Evolutionary conservation across 2,797 vertebrate genomes (phyloP).

Genomic region (Melanotaenia pygmaea): DNA sequence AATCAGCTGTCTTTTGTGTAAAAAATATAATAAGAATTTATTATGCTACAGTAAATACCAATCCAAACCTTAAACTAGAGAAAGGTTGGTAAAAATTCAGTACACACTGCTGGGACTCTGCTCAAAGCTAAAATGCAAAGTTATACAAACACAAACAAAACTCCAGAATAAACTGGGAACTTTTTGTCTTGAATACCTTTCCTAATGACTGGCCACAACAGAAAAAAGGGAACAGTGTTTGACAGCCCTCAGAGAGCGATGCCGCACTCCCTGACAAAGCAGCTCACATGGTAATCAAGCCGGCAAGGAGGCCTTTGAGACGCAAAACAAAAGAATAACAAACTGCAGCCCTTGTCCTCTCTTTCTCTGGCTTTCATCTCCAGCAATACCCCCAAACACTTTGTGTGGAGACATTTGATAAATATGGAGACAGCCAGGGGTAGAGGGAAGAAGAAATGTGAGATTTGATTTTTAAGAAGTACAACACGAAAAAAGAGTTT

Average conservation of each 20-base stretch:
- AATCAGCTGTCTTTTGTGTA: constrained; percentile 1
- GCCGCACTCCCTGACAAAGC: constrained; percentile 56
- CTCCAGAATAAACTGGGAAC: constrained; percentile 51
- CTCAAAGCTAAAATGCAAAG: constrained; percentile 50
- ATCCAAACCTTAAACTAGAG: constrained; percentile 26
- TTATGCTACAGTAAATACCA: constrained; percentile 9
- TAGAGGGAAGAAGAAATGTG: constrained; percentile 16
- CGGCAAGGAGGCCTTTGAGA: constrained; percentile 46
- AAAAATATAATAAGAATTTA: constrained; percentile 1
- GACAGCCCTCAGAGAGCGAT: constrained; percentile 48
- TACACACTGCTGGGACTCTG: constrained; percentile 8
- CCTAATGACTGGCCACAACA: constrained; percentile 36
- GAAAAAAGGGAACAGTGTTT: constrained; percentile 50
- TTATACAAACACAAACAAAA: constrained; percentile 59
- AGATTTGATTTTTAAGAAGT: neutral
- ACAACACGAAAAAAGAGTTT: constrained; percentile 7
- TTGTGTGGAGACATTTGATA: constrained; percentile 7
- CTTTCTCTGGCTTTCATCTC: constrained; percentile 15
- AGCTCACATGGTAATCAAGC: constrained; percentile 63
- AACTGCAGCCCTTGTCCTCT: constrained; percentile 46
- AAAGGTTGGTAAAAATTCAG: constrained; percentile 47
- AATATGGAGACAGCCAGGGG: constrained; percentile 20
- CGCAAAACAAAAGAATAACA: constrained; percentile 60
- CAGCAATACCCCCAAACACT: constrained; percentile 24
- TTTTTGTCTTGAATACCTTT: constrained; percentile 45